Base-by-base conservation (phyloP, 1,140 invertebrate species). In the Nebria ingens region DNA sequence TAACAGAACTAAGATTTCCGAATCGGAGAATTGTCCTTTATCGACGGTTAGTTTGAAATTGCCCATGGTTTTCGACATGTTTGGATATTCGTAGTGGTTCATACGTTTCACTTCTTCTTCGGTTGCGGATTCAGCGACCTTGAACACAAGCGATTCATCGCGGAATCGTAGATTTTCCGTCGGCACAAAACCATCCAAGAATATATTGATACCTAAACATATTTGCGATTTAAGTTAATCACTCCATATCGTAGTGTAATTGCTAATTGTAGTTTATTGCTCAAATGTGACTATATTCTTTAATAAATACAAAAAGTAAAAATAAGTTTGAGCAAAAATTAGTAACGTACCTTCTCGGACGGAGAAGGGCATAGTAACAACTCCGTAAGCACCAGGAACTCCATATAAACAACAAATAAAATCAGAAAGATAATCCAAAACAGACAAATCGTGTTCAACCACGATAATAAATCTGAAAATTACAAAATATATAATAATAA, bases 391-490 rank as follows among this genome's bases (percentile, higher is more conserved):
- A 64, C 97, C 96, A 62, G 97, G 95, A 51, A 97, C 87, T 55
- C 97, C 97, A 76, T 99, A 99, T 15, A 99, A 74, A 73, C 93
- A 96, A 74, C 97, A 99, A 67, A 99, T 98, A 68, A 97, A 99
- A 74, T 99, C 97, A 17, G 96, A 98, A 34, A 99, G 76, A 75
- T 99, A 99, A 76, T 99, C 97, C 61, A 99, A 73, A 11, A 99
- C 97, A 40, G 96, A 97, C 68, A 99, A 83, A 80, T 99, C 97
- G 71, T 99, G 97, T 70, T 99, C 97, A 22, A 99, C 97, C 0
- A 99, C 97, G 64, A 99, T 97, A 56, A 99, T 94, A 69, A 97
- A 99, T 69, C 89, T 93, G 65, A 58, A 70, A 70, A n/a, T n/a
- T n/a, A n/a, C n/a, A n/a, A n/a, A n/a, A n/a, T 52, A 62, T 6